These are phyloP conservation scores for Malurus melanocephalus DNA, from an alignment of 2,113 vertebrate species.

Conservation along the genomic window DNA sequence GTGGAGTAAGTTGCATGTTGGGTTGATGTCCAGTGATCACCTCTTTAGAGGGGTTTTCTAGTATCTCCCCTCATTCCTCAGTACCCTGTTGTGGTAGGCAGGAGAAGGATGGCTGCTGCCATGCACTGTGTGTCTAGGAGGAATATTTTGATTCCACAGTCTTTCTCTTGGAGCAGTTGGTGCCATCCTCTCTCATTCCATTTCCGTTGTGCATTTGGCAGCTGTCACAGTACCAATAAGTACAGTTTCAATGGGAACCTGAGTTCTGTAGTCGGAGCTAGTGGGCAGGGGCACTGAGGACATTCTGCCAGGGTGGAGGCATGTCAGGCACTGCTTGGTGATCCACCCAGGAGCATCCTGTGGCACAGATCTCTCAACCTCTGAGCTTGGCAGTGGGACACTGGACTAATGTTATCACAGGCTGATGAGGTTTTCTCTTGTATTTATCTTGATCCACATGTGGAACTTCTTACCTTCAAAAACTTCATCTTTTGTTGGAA, in stretches of 20 bases:
- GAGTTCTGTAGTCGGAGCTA: background rate
- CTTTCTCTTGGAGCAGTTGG: background rate
- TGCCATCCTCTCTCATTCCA: background rate
- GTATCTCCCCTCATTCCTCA: background rate
- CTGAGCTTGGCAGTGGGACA: background rate
- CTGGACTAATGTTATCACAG: accelerated
- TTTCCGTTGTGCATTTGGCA: background rate
- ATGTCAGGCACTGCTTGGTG: background rate
- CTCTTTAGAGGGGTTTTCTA: background rate
- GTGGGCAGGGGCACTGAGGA: background rate
- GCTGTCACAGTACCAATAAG: background rate
- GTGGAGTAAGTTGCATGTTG: background rate
- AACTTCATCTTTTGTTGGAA: background rate
- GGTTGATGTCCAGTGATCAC: background rate
- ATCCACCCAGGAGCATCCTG: accelerated
- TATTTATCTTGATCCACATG: background rate
- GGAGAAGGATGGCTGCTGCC: background rate
- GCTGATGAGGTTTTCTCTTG: background rate
- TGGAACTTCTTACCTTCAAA: background rate
- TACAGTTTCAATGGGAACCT: background rate
- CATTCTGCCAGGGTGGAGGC: accelerated
- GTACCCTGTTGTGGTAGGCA: background rate
- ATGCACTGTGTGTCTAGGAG: background rate
- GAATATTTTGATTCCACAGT: background rate
- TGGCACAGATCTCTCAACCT: background rate